Base-by-base conservation (phyloP, 2,888 invertebrate genomes). In the Periphyllus acericola region DNA sequence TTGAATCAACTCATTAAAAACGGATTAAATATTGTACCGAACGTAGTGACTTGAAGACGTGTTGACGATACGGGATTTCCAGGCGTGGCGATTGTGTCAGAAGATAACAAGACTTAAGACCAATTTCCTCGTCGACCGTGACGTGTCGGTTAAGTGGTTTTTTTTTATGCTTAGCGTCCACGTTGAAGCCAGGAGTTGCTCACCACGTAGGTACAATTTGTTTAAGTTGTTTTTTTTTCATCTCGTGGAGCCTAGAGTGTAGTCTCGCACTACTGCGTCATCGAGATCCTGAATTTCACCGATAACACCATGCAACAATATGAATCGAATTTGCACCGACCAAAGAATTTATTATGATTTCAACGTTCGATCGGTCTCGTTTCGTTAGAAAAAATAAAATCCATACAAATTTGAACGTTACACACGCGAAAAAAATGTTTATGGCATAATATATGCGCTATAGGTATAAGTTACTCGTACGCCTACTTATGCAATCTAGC, bases 51-150 rank as follows among this genome's bases (percentile, higher is more conserved):
- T n/a, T 36, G 74, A 83, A 74, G 46, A 46, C 46, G 75, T 83
- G 83, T 83, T 83, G 83, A 83, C 83, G 83, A 83, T 40, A 60
- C 40, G 36, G 75, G 74, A 75, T 32, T 55, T 55, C 19, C 29
- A 86, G 86, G 86, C 78, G 86, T 79, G 86, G 86, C 72, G 86
- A 86, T 86, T 21, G 40, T 80, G 71, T 52, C 86, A 40, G 86
- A 52, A n/a, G 79, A 86, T 86, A 86, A 55, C 68, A 36, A 55
- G 55, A 78, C 68, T 19, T 5, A 75, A 9, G 79, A n/a, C 79
- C 79, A n/a, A 86, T 75, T 75, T 83, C 74, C 60, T 40, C 74
- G 55, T 55, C 29, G 68, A n/a, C n/a, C n/a, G n/a, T n/a, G n/a
- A 78, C 55, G 68, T 55, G 55, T 78, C 85, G 66, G 85, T 71